Conservation (phyloP, 30 jellyfish, hydroid and myxozoan species). For the Chironex yamaguchii region DNA sequence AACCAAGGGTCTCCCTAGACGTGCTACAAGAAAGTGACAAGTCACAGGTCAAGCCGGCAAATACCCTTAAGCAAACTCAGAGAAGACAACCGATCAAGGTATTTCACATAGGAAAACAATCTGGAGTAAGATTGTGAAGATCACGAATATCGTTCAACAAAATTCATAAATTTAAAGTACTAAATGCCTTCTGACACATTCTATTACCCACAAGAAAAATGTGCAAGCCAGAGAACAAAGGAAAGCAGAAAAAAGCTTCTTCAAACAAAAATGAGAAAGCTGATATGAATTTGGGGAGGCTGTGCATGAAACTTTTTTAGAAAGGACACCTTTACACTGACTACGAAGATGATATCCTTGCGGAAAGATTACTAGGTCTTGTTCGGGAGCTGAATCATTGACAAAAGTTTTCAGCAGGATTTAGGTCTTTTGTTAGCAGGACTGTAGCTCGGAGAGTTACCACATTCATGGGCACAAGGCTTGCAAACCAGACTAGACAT, state of each 20-base stretch:
- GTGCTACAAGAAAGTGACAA: no score
- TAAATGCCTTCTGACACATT: slow-evolving; percentile 23
- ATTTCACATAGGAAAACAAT: not conserved
- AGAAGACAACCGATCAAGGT: slow-evolving; percentile 8
- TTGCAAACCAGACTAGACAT: slow-evolving; percentile 38
- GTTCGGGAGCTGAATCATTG: not conserved
- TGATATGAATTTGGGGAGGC: slow-evolving; percentile 48
- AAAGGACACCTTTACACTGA: slow-evolving; percentile 55
- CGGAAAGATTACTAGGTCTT: not conserved
- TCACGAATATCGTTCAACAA: slow-evolving; percentile 23
- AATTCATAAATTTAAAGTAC: slow-evolving; percentile 21
- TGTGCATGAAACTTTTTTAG: slow-evolving; percentile 23
- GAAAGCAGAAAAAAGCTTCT: slow-evolving; percentile 26
- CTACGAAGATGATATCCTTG: not conserved
- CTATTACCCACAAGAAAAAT: slow-evolving; percentile 24
- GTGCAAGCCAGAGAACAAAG: slow-evolving; percentile 33
- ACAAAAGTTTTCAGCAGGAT: slow-evolving; percentile 9
- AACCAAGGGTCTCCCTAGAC: no score
- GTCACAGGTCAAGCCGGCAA: no score
- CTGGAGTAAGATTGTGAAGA: not conserved
- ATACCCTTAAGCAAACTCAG: slow-evolving; percentile 19
- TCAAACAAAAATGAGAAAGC: slow-evolving; percentile 28
- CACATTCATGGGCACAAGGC: slow-evolving; percentile 26
- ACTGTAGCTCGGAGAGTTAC: slow-evolving; percentile 38
- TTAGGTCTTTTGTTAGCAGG: slow-evolving; percentile 14